A percentile compares a stretch with the other conserved stretches of the same genome.
Conservation (phyloP, 2,888 invertebrate genomes). For the Andrena haemorrhoa region DNA sequence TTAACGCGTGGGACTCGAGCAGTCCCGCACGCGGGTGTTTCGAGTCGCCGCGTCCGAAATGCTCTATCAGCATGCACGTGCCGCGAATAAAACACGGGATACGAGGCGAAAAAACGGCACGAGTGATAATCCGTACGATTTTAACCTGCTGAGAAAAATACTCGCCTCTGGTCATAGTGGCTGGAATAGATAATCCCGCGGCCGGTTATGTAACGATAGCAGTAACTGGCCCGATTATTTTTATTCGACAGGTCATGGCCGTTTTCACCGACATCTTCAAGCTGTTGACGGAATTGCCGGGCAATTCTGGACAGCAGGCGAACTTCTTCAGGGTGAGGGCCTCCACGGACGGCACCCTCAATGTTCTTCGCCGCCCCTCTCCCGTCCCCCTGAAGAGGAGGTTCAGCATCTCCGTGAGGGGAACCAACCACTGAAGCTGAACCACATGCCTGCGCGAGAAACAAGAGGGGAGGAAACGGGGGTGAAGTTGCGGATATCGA, state of each 20-base stretch:
- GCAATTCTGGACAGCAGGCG: slow-evolving; percentile 83
- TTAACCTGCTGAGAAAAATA: slow-evolving; percentile 50
- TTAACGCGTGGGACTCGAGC: background rate
- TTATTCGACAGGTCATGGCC: slow-evolving; percentile 88
- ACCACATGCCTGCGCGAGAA: too few relatives aligned
- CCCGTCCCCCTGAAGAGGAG: slow-evolving; percentile 79
- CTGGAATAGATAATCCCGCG: slow-evolving; percentile 60
- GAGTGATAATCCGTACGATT: slow-evolving; percentile 49
- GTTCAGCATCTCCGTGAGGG: slow-evolving; percentile 92
- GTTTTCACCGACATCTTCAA: slow-evolving; percentile 90
- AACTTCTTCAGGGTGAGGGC: slow-evolving; percentile 90
- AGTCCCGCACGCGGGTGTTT: too few relatives aligned
- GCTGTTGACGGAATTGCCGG: slow-evolving; percentile 81
- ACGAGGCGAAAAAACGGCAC: slow-evolving; percentile 30
- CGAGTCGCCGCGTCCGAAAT: background rate
- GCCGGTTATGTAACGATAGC: slow-evolving; percentile 59
- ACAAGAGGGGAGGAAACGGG: too few relatives aligned
- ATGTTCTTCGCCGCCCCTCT: slow-evolving; percentile 70
- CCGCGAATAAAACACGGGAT: slow-evolving; percentile 7
- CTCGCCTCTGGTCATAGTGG: slow-evolving; percentile 30
- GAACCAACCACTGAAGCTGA: slow-evolving; percentile 77
- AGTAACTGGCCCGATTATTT: slow-evolving; percentile 62
- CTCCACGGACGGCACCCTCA: slow-evolving; percentile 88
- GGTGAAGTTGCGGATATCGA: too few relatives aligned
- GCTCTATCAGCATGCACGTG: slow-evolving; percentile 26